A percentile compares a stretch with the other conserved stretches of the same genome.
Conservation (phyloP, 2,113 vertebrate genomes). For the Stegostoma tigrinum region DNA sequence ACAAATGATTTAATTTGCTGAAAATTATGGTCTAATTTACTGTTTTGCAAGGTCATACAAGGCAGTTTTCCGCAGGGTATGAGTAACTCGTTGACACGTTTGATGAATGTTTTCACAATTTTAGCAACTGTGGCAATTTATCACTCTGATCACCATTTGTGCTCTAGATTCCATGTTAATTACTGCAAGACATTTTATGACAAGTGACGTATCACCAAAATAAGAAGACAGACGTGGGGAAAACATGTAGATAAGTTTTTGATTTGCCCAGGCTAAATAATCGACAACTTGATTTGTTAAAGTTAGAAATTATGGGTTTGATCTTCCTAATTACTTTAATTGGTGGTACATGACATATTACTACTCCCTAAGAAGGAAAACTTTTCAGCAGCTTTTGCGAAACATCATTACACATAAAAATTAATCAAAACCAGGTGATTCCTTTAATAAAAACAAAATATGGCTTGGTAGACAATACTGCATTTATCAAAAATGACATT, state of each 20-base stretch:
- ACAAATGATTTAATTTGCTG: slow-evolving; percentile 28
- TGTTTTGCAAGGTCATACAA: neutral
- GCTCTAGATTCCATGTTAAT: neutral
- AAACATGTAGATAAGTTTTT: neutral
- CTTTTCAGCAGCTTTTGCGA: neutral
- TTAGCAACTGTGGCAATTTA: neutral
- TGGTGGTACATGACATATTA: neutral
- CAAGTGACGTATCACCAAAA: neutral
- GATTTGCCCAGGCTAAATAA: neutral
- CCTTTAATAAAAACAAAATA: neutral
- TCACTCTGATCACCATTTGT: neutral
- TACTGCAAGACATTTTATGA: neutral
- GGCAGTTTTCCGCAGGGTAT: neutral
- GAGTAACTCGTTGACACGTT: neutral
- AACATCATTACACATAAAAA: neutral
- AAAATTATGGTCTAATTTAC: slow-evolving; percentile 21
- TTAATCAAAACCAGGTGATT: neutral
- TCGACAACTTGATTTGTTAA: neutral
- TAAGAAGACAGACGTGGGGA: neutral
- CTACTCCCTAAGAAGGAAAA: neutral
- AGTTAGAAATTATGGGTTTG: neutral
- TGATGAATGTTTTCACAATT: slow-evolving; percentile 6
- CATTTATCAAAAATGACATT: neutral
- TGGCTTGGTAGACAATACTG: neutral
- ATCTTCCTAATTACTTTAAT: neutral